Base-by-base conservation (phyloP, 1,140 invertebrate genomes). In the Bradynema listronoti region DNA sequence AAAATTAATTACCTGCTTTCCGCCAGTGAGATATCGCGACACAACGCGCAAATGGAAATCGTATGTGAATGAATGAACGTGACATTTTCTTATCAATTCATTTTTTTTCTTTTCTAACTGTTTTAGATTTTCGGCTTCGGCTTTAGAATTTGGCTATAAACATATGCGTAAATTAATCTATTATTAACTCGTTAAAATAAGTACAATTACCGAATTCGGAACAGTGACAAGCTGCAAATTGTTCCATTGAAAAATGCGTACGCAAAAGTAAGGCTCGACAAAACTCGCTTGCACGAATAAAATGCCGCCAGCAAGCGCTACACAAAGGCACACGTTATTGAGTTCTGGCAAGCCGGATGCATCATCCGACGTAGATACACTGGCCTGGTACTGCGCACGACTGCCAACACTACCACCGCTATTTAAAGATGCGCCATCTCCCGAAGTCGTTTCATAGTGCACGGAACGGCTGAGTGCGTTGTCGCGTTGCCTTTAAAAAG, bases 31-130 rank as follows among this genome's bases (percentile, higher is more conserved):
- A 66, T 87, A 88, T 0, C 83, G 83, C 69, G 85, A 84, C 54
- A 89, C 84, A 41, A 83, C 85, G 51, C 88, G 81, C 32, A 90
- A 80, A 78, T 90, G 88, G 77, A 87, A 90, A 78, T 90, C 88
- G 69, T 89, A 89, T 0, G 87, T 87, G 73, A 90, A 90, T 1
- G 88, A 90, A 79, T 90, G 88, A 32, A 89, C 80, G 79, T 90
- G 88, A 41, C 45, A 74, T 25, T 50, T 58, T n/a, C 52, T 42
- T 1, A 73, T 61, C 11, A 72, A 25, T 9, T 68, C 51, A 43
- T 77, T 76, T 47, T 71, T 77, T 14, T 41, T 43, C 19, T 25
- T 16, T 19, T 72, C 55, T 29, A 50, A 50, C 9, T n/a, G 16
- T 50, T 32, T 3, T 24, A 50, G 19, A 32, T 29, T 3, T n/a